Evolutionary conservation across 2,797 vertebrate species (phyloP), one percentile per base, ranked within the genome.

Genomic region (Thripadectes ignobilis): DNA sequence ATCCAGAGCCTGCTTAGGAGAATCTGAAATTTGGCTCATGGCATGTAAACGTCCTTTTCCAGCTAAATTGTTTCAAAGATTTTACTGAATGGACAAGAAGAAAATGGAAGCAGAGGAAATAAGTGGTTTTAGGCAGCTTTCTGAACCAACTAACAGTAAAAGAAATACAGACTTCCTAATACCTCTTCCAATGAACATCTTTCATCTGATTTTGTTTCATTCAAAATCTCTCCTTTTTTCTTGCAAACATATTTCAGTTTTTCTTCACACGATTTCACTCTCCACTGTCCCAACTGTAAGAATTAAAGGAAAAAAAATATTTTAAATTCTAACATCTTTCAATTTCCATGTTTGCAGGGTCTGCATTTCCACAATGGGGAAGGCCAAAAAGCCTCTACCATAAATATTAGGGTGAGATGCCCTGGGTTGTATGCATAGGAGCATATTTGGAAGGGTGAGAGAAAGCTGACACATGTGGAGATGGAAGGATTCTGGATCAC

Each of bases 231-330:
- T 95, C 99, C 99, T 85, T 95, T 98, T 97, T 98, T 99, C 97
- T 99, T 99, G 96, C 99, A 99, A 89, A 99, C 97, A 46, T 98
- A 99, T 80, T 98, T 98, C 22, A 98, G 88, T 51, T 68, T 96
- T 68, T 95, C 54, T 32, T 97, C 94, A 97, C 99, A 99, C 52
- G 97, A 82, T 32, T 96, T 98, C 51, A 99, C 97, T 85, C 61
- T 97, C 99, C 99, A 99, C 27, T 97, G 98, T 89, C 98, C 98
- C 92, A 98, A 41, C 98, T 98, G 92, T 94, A 63, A 86, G 68
- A 92, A 96, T 24, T 32, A 88, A 59, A 95, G 30, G 17, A 36
- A 58, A 93, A 72, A 49, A 79, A 75, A 11, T 10, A 62, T 75
- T 90, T 41, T 51, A 81, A 90, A 46, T n/a, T 36, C 23, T n/a